Percentiles rank a stretch among this genome's conserved stretches.
Evolutionary conservation across 1,140 invertebrate genomes (phyloP).

Genomic region (Leptoteleia sp.): DNA sequence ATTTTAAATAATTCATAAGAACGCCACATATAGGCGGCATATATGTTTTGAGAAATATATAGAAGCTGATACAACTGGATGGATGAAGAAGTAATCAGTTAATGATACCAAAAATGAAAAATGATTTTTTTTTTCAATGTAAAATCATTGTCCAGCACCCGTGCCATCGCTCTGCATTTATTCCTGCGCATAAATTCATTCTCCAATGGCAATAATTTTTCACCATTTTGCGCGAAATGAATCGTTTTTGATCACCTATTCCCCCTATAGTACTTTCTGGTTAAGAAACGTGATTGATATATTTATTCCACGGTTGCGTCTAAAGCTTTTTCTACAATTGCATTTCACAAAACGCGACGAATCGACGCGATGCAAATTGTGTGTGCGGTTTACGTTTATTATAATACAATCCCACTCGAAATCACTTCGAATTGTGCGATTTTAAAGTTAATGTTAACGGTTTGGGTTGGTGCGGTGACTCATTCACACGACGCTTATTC

Average conservation of each 20-base stretch:
- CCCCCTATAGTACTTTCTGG: slow-evolving; percentile 37
- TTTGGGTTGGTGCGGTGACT: slow-evolving; percentile 35
- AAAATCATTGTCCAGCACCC: slow-evolving; percentile 6
- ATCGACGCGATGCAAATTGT: slow-evolving; percentile 38
- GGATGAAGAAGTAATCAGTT: no score
- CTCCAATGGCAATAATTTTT: slow-evolving; percentile 34
- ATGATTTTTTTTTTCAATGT: slow-evolving; percentile 4
- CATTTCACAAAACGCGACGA: slow-evolving; percentile 40
- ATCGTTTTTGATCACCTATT: slow-evolving; percentile 24
- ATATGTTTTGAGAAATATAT: no score
- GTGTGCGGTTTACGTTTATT: slow-evolving; percentile 39
- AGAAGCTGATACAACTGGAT: no score
- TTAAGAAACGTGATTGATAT: slow-evolving; percentile 44
- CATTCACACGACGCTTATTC: slow-evolving; percentile 57
- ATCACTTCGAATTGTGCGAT: slow-evolving; percentile 40
- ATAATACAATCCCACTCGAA: slow-evolving; percentile 67
- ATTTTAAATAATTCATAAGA: no score
- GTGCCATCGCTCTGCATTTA: slow-evolving; percentile 16
- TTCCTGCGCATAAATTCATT: slow-evolving; percentile 13
- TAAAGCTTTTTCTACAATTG: slow-evolving; percentile 47
- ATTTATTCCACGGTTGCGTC: slow-evolving; percentile 39
- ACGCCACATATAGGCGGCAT: no score
- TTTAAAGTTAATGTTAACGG: slow-evolving; percentile 32
- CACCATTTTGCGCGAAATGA: slow-evolving; percentile 5
- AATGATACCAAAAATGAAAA: no score